Percentiles rank a stretch among this genome's conserved stretches.
These are phyloP conservation scores for Prunella himalayana DNA, from an alignment of 2,113 vertebrate species.

Conservation along the genomic window DNA sequence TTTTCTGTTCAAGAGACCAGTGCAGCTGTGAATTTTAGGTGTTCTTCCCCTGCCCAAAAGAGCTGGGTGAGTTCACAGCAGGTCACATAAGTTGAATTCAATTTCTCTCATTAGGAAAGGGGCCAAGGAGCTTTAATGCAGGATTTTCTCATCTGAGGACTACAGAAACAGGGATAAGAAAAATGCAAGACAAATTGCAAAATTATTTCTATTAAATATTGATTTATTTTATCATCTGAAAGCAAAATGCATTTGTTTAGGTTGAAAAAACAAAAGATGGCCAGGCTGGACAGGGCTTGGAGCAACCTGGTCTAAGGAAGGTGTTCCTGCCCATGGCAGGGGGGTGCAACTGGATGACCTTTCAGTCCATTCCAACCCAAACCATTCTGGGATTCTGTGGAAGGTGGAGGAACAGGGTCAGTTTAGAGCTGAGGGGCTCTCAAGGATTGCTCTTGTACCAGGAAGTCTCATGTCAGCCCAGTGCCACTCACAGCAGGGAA, in stretches of 20 bases:
- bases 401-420: accelerated
- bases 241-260: not conserved
- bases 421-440: not conserved
- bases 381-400: not conserved
- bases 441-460: not conserved
- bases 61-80: not conserved
- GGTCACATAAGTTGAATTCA: not conserved
- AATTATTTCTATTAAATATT: not conserved
- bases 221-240: not conserved
- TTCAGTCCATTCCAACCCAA: not conserved
- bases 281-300: not conserved
- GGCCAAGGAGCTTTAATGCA: not conserved
- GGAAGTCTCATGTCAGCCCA: not conserved
- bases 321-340: not conserved
- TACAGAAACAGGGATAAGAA: not conserved
- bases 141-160: not conserved
- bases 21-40: not conserved
- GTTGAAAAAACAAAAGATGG: not conserved
- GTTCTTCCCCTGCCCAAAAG: not conserved
- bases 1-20: not conserved
- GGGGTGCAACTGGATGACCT: not conserved
- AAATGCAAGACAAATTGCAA: not conserved
- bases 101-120: not conserved
- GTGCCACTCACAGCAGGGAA: not conserved
- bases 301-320: not conserved